These are phyloP conservation scores for Ephestia elutella DNA, from an alignment of 1,140 invertebrate genomes.

Conservation along the genomic window DNA sequence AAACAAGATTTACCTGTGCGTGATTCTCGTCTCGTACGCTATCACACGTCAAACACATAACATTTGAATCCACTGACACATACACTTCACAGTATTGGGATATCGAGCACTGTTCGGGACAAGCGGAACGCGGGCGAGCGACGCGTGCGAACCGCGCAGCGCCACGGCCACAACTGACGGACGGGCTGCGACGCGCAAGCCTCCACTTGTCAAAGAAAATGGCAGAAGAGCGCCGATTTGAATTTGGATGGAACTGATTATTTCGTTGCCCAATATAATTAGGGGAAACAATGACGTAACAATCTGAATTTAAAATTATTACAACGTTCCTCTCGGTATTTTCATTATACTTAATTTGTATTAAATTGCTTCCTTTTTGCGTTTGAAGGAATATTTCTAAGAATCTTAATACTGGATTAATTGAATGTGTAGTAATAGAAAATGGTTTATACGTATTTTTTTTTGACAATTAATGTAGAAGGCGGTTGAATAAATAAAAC, in stretches of 20 bases:
- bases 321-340: too few relatives aligned
- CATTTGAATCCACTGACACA: slow-evolving; percentile 45
- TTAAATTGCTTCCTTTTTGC: too few relatives aligned
- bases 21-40: slow-evolving; percentile 15
- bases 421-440: too few relatives aligned
- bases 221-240: slow-evolving; percentile 2
- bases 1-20: background rate
- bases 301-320: too few relatives aligned
- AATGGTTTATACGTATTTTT: too few relatives aligned
- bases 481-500: too few relatives aligned
- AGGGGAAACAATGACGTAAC: background rate
- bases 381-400: too few relatives aligned
- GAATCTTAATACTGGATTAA: too few relatives aligned
- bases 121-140: slow-evolving; percentile 20
- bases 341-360: too few relatives aligned
- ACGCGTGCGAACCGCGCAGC: slow-evolving; percentile 35
- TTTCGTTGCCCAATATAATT: slow-evolving; percentile 7
- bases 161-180: slow-evolving; percentile 44
- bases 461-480: too few relatives aligned
- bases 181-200: slow-evolving; percentile 51
- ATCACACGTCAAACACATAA: slow-evolving; percentile 43
- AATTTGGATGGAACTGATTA: background rate
- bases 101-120: slow-evolving; percentile 39
- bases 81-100: slow-evolving; percentile 42
- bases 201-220: slow-evolving; percentile 40